Evolutionary conservation across 2,888 invertebrate genomes (phyloP).

Genomic region (Eudasyphora cyanicolor): DNA sequence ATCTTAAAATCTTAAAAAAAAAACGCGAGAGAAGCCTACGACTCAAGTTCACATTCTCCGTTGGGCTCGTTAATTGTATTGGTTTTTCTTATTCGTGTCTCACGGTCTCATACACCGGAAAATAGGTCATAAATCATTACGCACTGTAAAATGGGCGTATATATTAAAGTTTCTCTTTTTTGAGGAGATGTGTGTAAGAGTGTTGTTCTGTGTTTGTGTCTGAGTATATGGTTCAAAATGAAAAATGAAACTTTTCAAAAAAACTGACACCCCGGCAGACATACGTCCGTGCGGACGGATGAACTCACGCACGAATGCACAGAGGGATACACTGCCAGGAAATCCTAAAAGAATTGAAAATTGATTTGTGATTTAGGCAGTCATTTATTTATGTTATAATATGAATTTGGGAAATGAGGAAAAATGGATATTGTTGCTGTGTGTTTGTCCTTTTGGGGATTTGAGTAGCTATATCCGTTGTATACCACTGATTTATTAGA

Average conservation of each 20-base stretch:
- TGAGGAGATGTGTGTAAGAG: neutral
- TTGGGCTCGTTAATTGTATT: neutral
- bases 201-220: neutral
- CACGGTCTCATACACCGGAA: neutral
- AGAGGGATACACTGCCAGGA: neutral
- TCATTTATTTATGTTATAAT: neutral
- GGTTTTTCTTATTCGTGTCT: neutral
- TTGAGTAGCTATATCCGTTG: no score
- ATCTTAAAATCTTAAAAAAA: neutral
- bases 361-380: neutral
- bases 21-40: no score
- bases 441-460: neutral
- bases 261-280: neutral
- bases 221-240: neutral
- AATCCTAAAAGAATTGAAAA: neutral
- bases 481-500: no score
- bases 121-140: conserved; percentile 46
- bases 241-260: conserved; percentile 10
- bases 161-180: conserved; percentile 23
- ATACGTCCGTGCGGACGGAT: neutral
- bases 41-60: neutral
- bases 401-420: no score
- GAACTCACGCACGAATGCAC: neutral
- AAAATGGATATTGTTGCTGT: neutral
- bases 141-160: conserved; percentile 28